Evolutionary conservation across 2,113 vertebrate species (phyloP).

Genomic region (Pogona vitticeps): DNA sequence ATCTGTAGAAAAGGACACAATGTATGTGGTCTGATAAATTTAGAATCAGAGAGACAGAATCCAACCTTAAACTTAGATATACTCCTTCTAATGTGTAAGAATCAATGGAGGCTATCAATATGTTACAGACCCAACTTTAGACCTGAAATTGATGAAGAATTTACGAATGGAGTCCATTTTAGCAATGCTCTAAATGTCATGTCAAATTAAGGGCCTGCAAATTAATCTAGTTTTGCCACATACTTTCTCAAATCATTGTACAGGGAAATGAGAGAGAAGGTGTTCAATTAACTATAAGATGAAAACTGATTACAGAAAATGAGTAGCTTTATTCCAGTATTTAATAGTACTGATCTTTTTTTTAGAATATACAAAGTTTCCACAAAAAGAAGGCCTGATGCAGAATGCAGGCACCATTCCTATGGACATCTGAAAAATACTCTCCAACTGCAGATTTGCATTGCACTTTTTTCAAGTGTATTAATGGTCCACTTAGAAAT

Average conservation of each 20-base stretch:
- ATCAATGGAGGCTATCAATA: background rate
- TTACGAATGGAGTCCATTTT: background rate
- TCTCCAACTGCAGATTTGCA: background rate
- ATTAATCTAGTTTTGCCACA: background rate
- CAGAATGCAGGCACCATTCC: background rate
- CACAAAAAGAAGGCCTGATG: constrained; percentile 17
- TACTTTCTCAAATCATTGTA: background rate
- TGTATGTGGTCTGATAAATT: background rate
- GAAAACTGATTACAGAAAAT: constrained; percentile 11
- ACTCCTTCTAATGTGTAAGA: background rate
- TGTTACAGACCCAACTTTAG: background rate
- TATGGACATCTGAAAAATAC: background rate
- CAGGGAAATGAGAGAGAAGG: background rate
- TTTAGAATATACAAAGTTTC: constrained; percentile 18
- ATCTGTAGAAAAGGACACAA: background rate
- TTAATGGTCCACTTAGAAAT: constrained; percentile 41
- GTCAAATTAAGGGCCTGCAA: constrained; percentile 31
- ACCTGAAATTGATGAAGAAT: constrained; percentile 20
- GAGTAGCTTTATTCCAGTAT: constrained; percentile 37
- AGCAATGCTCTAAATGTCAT: background rate
- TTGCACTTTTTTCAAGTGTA: constrained; percentile 59
- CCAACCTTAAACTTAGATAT: background rate
- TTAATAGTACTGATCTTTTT: background rate
- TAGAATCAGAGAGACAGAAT: background rate
- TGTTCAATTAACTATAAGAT: background rate